Evolutionary conservation across 2,888 invertebrate species (phyloP), one percentile per base, ranked within the genome.

Genomic region (Hartigia nigra): DNA sequence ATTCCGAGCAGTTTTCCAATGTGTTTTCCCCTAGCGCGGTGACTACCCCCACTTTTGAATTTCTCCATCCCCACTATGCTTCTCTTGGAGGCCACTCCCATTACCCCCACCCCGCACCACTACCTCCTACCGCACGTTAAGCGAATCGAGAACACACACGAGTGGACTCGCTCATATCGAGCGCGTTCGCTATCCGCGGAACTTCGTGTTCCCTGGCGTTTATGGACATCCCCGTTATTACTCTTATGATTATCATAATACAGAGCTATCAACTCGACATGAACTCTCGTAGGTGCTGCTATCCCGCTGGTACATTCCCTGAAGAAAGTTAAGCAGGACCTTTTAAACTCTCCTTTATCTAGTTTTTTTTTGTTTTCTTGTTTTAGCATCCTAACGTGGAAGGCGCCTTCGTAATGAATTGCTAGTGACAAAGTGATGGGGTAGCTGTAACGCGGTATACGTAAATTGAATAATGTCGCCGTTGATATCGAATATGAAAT

Each of bases 241-340:
- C 72, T 34, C 31, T 72, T 72, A 72, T 34, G 72, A 72, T 72
- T 72, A 32, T 34, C 72, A 72, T 72, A 31, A 72, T 72, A 72
- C 72, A 31, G 72, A 72, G 72, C 72, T 72, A 72, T 72, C 72
- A 72, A 72, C 72, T 72, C 72, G 31, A 32, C 72, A 72, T 34
- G 72, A 72, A 72, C 72, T 72, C 72, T 14, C 72, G 72, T 72
- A 72, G 72, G 72, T 72, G 72, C 72, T 34, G 72, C 72, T 72
- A 72, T 72, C 31, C 72, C 31, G 72, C 72, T 4, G 31, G 72
- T 72, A 72, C 72, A 72, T 31, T 34, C 72, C 34, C 72, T 72
- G n/a, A 31, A 31, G 72, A 72, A 72, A 72, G 34, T 72, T 23
- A 23, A 55, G 23, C 39, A 23, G 23, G 23, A 55, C 39, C 39